phyloP scores from a whole-genome alignment of 2,888 invertebrate genomes.

The Bimastos eiseni region DNA sequence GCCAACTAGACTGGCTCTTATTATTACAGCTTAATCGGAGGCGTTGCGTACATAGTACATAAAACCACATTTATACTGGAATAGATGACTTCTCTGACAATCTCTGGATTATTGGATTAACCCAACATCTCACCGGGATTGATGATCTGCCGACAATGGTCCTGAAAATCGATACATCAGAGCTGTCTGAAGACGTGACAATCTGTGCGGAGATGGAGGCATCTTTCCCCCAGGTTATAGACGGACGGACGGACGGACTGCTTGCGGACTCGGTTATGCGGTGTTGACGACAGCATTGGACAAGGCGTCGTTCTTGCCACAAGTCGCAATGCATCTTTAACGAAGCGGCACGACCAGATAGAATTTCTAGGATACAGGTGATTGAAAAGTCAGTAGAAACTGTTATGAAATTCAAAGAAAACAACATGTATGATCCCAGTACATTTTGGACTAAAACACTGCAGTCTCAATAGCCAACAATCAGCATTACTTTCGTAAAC shows the following conservation, averaged over 20 bases:
- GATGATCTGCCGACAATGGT: too few relatives aligned
- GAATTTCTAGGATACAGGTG: neutral
- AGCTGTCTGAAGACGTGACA: too few relatives aligned
- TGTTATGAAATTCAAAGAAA: neutral
- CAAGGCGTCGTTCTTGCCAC: neutral
- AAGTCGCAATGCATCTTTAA: neutral
- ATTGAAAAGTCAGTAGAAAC: neutral
- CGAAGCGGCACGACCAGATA: neutral
- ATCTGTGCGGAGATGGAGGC: neutral
- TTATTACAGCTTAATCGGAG: too few relatives aligned
- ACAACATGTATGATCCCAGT: too few relatives aligned
- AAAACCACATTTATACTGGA: neutral
- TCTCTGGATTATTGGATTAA: too few relatives aligned
- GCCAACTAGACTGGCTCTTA: too few relatives aligned
- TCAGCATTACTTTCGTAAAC: neutral
- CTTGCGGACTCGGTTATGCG: neutral
- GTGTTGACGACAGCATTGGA: neutral
- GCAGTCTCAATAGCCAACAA: too few relatives aligned
- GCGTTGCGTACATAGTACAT: too few relatives aligned
- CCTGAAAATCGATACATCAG: too few relatives aligned
- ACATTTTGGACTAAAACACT: neutral
- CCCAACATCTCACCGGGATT: too few relatives aligned
- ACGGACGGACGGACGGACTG: neutral
- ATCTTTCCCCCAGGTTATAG: neutral
- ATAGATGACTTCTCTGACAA: neutral